Conservation (phyloP, 1,140 invertebrate species). For the Galleria mellonella region DNA sequence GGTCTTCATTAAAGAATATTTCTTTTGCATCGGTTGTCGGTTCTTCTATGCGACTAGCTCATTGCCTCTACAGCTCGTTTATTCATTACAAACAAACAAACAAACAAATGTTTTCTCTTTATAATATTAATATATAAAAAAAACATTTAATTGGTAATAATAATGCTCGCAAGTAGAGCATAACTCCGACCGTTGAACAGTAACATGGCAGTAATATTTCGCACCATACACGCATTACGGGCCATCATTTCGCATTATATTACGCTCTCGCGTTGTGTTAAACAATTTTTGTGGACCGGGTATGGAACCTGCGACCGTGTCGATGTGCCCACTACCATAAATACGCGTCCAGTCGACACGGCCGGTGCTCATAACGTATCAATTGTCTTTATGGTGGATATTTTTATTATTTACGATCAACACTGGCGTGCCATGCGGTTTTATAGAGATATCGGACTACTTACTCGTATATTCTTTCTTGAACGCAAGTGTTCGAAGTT, state of each 20-base stretch:
- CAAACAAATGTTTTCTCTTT: too few relatives aligned
- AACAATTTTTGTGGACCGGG: slow-evolving; percentile 27
- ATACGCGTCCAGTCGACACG: slow-evolving; percentile 26
- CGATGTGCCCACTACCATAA: slow-evolving; percentile 48
- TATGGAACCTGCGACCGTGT: slow-evolving; percentile 37
- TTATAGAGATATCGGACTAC: slow-evolving; percentile 12
- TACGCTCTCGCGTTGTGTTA: slow-evolving; percentile 24
- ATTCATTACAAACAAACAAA: too few relatives aligned
- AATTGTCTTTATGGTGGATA: slow-evolving; percentile 33
- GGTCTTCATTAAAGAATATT: too few relatives aligned
- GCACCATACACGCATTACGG: slow-evolving; percentile 47
- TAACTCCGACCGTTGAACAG: slow-evolving; percentile 1
- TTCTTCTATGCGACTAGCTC: too few relatives aligned
- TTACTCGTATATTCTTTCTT: too few relatives aligned
- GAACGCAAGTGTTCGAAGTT: too few relatives aligned
- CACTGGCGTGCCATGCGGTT: slow-evolving; percentile 16
- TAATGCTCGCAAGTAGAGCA: slow-evolving; percentile 47
- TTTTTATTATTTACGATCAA: slow-evolving; percentile 13
- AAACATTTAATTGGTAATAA: too few relatives aligned
- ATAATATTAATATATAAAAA: too few relatives aligned
- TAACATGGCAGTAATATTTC: slow-evolving; percentile 26
- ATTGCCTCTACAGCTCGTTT: too few relatives aligned
- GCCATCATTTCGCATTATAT: slow-evolving; percentile 46
- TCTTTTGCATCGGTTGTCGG: too few relatives aligned
- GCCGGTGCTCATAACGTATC: slow-evolving; percentile 47